Conservation (phyloP, 2,113 vertebrate species). For the Marmota flaviventris region DNA sequence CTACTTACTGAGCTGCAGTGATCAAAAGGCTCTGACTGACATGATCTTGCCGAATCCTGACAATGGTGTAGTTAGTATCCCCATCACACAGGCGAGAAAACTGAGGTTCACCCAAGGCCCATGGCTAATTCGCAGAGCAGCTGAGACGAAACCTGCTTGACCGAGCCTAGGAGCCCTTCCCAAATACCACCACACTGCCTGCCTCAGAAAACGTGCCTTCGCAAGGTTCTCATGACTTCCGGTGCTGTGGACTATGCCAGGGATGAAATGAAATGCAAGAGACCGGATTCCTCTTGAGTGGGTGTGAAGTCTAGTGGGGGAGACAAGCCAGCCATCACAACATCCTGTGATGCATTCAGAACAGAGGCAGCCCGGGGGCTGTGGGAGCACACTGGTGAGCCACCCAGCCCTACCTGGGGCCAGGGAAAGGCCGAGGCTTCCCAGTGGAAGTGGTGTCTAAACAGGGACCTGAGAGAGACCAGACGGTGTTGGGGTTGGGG, state of each 20-base stretch:
- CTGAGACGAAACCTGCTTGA: not conserved
- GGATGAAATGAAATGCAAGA: not conserved
- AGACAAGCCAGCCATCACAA: not conserved
- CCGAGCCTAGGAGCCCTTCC: not conserved
- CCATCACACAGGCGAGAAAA: not conserved
- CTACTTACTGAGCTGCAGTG: too few species aligned
- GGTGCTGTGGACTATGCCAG: not conserved
- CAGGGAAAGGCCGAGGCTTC: not conserved
- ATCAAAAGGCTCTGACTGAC: not conserved
- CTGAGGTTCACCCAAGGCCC: not conserved
- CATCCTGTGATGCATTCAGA: accelerated
- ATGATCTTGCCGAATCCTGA: not conserved
- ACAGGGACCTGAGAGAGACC: not conserved
- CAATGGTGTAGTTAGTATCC: not conserved
- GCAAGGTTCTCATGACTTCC: not conserved
- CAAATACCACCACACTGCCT: not conserved
- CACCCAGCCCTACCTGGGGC: not conserved
- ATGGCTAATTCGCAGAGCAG: not conserved
- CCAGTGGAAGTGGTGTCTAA: not conserved
- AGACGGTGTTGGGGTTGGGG: not conserved
- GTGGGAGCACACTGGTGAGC: not conserved
- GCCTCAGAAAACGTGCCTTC: not conserved
- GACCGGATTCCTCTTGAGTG: not conserved
- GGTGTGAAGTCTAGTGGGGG: not conserved
- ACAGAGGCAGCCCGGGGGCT: not conserved